Evolutionary conservation across 1,140 invertebrate species (phyloP).

Genomic region (Drosophila serrata): DNA sequence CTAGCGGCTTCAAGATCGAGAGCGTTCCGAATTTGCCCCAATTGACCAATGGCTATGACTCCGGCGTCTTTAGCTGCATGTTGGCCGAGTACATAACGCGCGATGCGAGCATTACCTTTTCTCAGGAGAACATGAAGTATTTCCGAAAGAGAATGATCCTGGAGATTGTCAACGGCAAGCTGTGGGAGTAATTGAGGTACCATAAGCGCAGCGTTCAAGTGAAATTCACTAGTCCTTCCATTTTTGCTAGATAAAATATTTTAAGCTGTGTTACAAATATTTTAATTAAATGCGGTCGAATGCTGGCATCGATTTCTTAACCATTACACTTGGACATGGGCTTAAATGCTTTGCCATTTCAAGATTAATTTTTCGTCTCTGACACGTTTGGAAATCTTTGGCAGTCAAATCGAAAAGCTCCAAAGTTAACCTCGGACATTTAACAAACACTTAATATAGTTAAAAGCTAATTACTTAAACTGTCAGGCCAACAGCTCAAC

Average conservation of each 20-base stretch:
- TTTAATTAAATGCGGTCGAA: constrained; percentile 60
- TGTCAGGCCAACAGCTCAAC: constrained; percentile 28
- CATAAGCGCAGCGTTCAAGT: background rate
- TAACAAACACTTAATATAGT: constrained; percentile 24
- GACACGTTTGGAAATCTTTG: background rate
- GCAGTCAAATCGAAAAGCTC: constrained; percentile 24
- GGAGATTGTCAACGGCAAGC: constrained; percentile 91
- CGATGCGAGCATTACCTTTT: constrained; percentile 91
- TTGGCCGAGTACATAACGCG: constrained; percentile 96
- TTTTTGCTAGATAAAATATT: constrained; percentile 1
- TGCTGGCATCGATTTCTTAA: constrained; percentile 10
- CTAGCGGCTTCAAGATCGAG: constrained; percentile 89
- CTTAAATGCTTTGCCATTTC: constrained; percentile 9
- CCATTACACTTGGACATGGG: constrained; percentile 17
- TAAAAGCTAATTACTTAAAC: constrained; percentile 43
- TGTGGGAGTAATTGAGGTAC: constrained; percentile 78
- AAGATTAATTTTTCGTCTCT: constrained; percentile 16
- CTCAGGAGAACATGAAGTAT: constrained; percentile 96
- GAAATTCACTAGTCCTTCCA: background rate
- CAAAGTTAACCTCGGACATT: constrained; percentile 15
- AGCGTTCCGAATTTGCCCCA: constrained; percentile 93
- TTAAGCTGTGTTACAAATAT: constrained; percentile 37
- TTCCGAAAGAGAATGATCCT: constrained; percentile 96
- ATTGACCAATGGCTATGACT: constrained; percentile 98
- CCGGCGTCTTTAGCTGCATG: constrained; percentile 98